Evolutionary conservation across 2,113 vertebrate genomes (phyloP), one percentile per base, ranked within the genome.

Genomic region (Vireo altiloquus): DNA sequence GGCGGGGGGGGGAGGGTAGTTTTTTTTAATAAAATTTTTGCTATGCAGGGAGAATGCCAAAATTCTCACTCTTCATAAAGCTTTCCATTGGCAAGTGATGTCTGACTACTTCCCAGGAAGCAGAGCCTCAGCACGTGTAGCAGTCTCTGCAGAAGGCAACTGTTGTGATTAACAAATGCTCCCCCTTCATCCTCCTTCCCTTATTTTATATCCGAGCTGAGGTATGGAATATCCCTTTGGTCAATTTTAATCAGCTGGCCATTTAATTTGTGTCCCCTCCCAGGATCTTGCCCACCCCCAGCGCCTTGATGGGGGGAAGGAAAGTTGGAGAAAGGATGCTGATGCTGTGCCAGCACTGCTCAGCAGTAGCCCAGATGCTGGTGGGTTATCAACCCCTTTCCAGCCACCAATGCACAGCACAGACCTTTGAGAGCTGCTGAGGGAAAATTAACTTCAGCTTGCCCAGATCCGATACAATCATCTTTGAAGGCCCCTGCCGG

Each of bases 381-480:
- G 4, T 50, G 42, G 17, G 17, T 50, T 80, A 50, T 23, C 66
- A 50, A 11, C 18, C 23, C 8, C 31, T 64, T 35, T 57, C 42
- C 18, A 23, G 21, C 18, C 23, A 25, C 5, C 25, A 12, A 12
- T 64, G 42, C 66, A 31, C 6, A 72, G 11, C 16, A 49, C 49
- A 56, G 42, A 35, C 22, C 25, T 27, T 42, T 9, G 35, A 56
- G 35, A 13, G 17, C 30, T 57, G 21, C 12, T 27, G 7, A 13
- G 35, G 40, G 31, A 35, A 64, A 72, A 72, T 33, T 3, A 31
- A 31, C 25, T 57, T 42, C 50, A 57, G 6, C 27, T 72, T 5
- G 0, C 18, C 15, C 66, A 50, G 18, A 44, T 7, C 10, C 0
- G 0, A 28, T 9, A 13, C 2, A 27, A 19, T 44, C 27, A 44